Evolutionary conservation across 2,888 invertebrate species (phyloP).

Genomic region (Notodromas monacha): DNA sequence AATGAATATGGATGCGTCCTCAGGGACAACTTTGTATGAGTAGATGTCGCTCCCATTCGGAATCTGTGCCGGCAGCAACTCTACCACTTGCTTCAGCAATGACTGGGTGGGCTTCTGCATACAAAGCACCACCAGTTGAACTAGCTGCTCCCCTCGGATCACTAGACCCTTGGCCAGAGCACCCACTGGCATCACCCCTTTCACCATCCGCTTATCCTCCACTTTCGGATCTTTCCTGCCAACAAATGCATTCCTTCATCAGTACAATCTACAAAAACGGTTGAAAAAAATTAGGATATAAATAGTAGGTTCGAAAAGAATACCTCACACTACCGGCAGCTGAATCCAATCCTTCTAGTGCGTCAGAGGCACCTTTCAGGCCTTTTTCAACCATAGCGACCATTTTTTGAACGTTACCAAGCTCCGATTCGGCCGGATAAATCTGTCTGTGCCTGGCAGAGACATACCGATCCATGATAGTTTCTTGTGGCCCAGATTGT

Average conservation of each 20-base stretch:
- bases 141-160: conserved; percentile 53
- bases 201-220: conserved; percentile 40
- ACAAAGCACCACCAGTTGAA: conserved; percentile 73
- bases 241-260: no score
- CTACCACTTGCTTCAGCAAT: conserved; percentile 51
- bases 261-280: no score
- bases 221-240: neutral
- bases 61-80: conserved; percentile 45
- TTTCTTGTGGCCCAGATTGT: conserved; percentile 54
- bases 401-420: conserved; percentile 47
- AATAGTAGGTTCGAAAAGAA: no score
- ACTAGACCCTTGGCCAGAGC: conserved; percentile 60
- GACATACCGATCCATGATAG: conserved; percentile 83
- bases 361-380: conserved; percentile 70
- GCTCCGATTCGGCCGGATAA: conserved; percentile 64
- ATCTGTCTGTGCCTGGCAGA: conserved; percentile 69
- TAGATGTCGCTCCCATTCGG: conserved; percentile 20
- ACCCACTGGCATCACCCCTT: conserved; percentile 89
- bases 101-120: conserved; percentile 64
- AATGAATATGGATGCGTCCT: conserved; percentile 51
- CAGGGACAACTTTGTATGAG: no score
- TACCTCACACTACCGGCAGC: no score
- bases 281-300: no score
- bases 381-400: conserved; percentile 76
- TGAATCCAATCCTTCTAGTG: conserved; percentile 29